Evolutionary conservation across 2,888 invertebrate species (phyloP).

Genomic region (Harpalus rubripes): DNA sequence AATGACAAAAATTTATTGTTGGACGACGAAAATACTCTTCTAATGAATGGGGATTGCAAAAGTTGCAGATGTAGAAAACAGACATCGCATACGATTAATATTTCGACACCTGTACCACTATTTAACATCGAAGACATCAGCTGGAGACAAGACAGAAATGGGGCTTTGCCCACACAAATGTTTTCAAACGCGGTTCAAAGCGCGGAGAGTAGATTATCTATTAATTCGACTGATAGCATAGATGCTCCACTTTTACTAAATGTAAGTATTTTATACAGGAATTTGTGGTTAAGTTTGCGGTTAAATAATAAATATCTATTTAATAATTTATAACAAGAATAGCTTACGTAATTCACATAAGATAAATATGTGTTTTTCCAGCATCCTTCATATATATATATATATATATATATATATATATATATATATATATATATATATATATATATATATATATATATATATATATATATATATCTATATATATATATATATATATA

Average conservation of each 20-base stretch:
- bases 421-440: too few relatives aligned
- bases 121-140: constrained; percentile 63
- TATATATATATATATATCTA: too few relatives aligned
- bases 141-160: constrained; percentile 65
- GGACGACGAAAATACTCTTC: constrained; percentile 74
- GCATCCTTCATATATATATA: too few relatives aligned
- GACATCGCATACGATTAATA: constrained; percentile 64
- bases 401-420: too few relatives aligned
- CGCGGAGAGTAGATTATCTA: constrained; percentile 66
- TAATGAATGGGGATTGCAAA: constrained; percentile 61
- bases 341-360: too few relatives aligned
- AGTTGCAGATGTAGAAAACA: constrained; percentile 67
- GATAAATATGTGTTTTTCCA: too few relatives aligned
- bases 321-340: not conserved
- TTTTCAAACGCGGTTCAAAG: constrained; percentile 53
- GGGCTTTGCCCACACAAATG: constrained; percentile 41
- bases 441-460: too few relatives aligned
- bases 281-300: not conserved
- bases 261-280: constrained; percentile 71
- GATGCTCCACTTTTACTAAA: constrained; percentile 76
- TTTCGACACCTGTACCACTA: constrained; percentile 60
- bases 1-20: constrained; percentile 75
- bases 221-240: constrained; percentile 68
- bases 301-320: constrained; percentile 6
- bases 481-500: too few relatives aligned